Percentiles rank a stretch among this genome's conserved stretches.
phyloP scores from a whole-genome alignment of 2,888 invertebrate species.

The Scelioninae gen. 2 region DNA sequence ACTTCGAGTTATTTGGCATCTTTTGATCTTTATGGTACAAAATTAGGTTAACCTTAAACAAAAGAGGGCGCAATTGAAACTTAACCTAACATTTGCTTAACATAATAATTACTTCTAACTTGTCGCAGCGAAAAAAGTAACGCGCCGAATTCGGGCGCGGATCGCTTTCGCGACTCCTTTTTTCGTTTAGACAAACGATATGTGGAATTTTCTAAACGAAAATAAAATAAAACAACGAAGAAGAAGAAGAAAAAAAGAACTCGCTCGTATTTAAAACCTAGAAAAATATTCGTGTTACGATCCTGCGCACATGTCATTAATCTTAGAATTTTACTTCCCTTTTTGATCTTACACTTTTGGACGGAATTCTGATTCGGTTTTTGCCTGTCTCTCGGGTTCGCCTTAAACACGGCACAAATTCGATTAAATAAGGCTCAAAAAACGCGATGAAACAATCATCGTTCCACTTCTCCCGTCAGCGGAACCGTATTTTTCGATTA shows the following conservation, averaged over 20 bases:
- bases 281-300: slow-evolving; percentile 36
- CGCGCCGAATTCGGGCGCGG: background rate
- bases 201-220: background rate
- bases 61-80: slow-evolving; percentile 4
- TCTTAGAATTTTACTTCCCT: background rate
- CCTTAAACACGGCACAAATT: no score
- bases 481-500: no score
- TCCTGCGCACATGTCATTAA: slow-evolving; percentile 30
- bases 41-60: slow-evolving; percentile 65
- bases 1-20: slow-evolving; percentile 66
- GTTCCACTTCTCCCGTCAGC: no score
- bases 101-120: slow-evolving; percentile 61
- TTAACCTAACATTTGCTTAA: slow-evolving; percentile 47
- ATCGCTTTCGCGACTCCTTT: background rate
- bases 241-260: background rate
- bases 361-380: slow-evolving; percentile 57
- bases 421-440: no score
- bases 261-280: slow-evolving; percentile 24
- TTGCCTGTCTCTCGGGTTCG: background rate
- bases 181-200: slow-evolving; percentile 6
- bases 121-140: slow-evolving; percentile 57
- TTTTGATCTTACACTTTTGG: slow-evolving; percentile 54
- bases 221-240: no score
- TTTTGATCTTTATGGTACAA: slow-evolving; percentile 69
- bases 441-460: no score